phyloP scores from a whole-genome alignment of 2,797 vertebrate species.

The Pipistrellus pipistrellus region DNA sequence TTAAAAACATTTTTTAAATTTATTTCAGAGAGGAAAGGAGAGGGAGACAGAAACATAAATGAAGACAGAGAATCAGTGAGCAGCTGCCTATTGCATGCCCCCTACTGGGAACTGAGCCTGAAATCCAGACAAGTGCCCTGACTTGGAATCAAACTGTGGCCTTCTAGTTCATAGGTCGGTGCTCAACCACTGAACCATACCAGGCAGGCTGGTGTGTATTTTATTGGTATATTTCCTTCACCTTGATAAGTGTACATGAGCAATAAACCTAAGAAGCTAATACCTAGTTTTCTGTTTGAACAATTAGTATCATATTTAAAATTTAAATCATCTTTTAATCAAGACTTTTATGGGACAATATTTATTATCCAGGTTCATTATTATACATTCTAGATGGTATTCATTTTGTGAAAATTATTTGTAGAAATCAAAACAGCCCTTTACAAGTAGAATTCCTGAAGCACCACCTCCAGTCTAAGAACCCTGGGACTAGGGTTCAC shows the following conservation, averaged over 20 bases:
- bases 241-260: not conserved
- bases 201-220: not conserved
- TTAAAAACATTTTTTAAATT: too few relatives aligned
- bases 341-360: not conserved
- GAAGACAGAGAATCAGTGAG: too few relatives aligned
- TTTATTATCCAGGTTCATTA: constrained; percentile 29
- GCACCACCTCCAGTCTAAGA: not conserved
- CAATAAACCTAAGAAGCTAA: not conserved
- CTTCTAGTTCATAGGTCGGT: too few relatives aligned
- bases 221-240: not conserved
- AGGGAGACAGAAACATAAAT: too few relatives aligned
- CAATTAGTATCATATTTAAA: not conserved
- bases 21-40: too few relatives aligned
- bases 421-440: not conserved
- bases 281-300: not conserved
- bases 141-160: too few relatives aligned
- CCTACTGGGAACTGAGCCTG: too few relatives aligned
- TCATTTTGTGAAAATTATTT: not conserved
- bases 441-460: not conserved
- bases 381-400: not conserved
- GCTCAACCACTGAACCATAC: too few relatives aligned
- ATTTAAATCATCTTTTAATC: not conserved
- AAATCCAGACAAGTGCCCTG: too few relatives aligned
- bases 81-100: too few relatives aligned
- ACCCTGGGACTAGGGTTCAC: not conserved